These are phyloP conservation scores for Saturnia pavonia DNA, from an alignment of 2,888 invertebrate genomes.

Conservation along the genomic window DNA sequence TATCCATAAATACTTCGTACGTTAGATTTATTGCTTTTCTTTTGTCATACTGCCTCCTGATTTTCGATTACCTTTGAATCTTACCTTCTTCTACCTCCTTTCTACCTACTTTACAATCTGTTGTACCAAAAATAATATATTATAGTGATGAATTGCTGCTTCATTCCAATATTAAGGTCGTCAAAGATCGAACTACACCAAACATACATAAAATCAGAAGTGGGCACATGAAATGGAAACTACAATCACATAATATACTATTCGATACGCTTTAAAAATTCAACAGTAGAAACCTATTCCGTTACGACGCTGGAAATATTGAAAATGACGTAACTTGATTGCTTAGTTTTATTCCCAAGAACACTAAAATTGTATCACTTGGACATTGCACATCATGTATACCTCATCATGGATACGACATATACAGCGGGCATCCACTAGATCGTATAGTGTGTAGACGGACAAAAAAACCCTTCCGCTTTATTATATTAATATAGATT, in stretches of 20 bases:
- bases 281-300: no score
- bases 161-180: neutral
- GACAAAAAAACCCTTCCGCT: no score
- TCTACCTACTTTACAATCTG: conserved; percentile 6
- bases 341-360: no score
- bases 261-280: neutral
- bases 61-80: conserved; percentile 4
- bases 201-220: neutral
- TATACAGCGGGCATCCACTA: no score
- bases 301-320: no score
- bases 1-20: conserved; percentile 8
- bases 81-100: no score
- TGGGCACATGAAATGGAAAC: neutral
- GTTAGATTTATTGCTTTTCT: conserved; percentile 16
- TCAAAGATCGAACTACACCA: neutral
- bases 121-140: neutral
- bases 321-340: no score
- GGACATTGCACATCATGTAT: no score
- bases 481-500: no score
- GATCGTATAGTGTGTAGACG: no score
- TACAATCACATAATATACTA: neutral
- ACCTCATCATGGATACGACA: no score
- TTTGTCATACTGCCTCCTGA: conserved; percentile 9
- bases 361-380: no score
- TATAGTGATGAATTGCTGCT: neutral